These are phyloP conservation scores for Clostera curtula DNA, from an alignment of 2,888 invertebrate species.

Conservation along the genomic window DNA sequence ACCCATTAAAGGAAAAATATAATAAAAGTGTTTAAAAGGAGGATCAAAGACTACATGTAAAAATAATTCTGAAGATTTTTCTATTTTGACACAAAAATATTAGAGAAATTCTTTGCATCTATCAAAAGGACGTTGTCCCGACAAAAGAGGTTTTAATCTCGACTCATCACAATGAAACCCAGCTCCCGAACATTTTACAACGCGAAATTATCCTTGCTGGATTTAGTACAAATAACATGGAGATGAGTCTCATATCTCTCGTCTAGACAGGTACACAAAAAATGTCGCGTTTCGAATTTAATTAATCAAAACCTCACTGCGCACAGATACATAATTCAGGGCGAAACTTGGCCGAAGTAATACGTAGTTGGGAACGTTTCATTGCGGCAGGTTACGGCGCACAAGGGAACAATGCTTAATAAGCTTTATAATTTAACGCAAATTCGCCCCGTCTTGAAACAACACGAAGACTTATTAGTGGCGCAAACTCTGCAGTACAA, in stretches of 20 bases:
- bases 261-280: constrained; percentile 20
- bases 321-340: constrained; percentile 36
- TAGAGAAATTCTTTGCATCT: neutral
- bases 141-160: constrained; percentile 7
- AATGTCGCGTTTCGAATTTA: constrained; percentile 29
- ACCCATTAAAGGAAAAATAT: no score
- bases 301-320: constrained; percentile 36
- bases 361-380: constrained; percentile 40
- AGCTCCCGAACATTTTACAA: constrained; percentile 2
- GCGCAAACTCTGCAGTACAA: constrained; percentile 29
- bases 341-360: constrained; percentile 32
- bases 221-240: constrained; percentile 14
- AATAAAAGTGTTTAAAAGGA: no score
- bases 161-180: neutral
- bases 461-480: constrained; percentile 50
- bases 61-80: no score
- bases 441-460: constrained; percentile 38
- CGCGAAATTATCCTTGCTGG: constrained; percentile 8
- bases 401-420: constrained; percentile 63
- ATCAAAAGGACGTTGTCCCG: neutral
- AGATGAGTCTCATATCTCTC: constrained; percentile 11
- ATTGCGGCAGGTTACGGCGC: constrained; percentile 56
- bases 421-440: constrained; percentile 67
- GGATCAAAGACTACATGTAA: no score
- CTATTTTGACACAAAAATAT: neutral